These are phyloP conservation scores for Calyptommatus sinebrachiatus DNA, from an alignment of 2,113 vertebrate species.

Conservation along the genomic window DNA sequence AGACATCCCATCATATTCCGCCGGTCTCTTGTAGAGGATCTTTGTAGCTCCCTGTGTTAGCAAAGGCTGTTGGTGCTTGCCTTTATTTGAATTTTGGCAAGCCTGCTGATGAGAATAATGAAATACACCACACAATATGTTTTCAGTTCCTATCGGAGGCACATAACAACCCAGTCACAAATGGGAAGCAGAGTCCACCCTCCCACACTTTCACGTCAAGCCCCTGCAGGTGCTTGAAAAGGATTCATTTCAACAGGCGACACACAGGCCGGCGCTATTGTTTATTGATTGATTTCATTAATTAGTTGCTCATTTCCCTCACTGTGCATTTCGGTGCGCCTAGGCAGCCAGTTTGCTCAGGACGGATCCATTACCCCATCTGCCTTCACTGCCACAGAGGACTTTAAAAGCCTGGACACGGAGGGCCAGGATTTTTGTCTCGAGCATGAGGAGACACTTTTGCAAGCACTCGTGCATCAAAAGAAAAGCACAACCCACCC, in stretches of 20 bases:
- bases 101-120: conserved; percentile 50
- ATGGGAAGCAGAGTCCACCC: conserved; percentile 10
- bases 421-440: conserved; percentile 29
- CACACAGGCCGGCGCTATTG: conserved; percentile 19
- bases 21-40: conserved; percentile 42
- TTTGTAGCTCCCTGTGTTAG: conserved; percentile 21
- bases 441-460: conserved; percentile 45
- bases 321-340: conserved; percentile 25
- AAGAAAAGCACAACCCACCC: neutral
- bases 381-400: conserved; percentile 36
- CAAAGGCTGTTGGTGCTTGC: conserved; percentile 32
- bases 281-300: conserved; percentile 50
- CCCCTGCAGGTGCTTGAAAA: conserved; percentile 19
- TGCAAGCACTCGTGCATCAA: neutral
- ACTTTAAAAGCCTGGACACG: conserved; percentile 24
- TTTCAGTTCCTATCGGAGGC: conserved; percentile 45
- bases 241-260: neutral
- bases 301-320: conserved; percentile 33
- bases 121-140: conserved; percentile 49
- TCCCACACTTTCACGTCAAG: conserved; percentile 4
- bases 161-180: neutral
- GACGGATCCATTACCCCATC: conserved; percentile 5
- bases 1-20: neutral
- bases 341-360: neutral
- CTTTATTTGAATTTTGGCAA: conserved; percentile 51